phyloP scores from a whole-genome alignment of 2,797 vertebrate genomes.

The Acomys russatus region DNA sequence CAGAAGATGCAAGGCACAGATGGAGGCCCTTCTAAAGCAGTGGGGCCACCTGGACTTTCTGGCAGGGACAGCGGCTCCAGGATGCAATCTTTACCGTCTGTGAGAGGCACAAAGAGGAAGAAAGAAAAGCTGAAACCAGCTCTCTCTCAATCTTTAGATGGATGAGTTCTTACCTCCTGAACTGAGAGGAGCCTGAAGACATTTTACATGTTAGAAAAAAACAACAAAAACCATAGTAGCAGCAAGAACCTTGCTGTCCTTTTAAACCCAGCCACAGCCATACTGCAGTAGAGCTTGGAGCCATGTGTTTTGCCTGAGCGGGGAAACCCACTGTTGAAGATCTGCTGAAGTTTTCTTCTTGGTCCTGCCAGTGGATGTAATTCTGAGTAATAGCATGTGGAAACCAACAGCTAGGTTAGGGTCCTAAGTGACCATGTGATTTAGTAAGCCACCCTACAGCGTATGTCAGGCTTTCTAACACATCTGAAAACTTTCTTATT shows the following conservation, averaged over 20 bases:
- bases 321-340: conserved; percentile 17
- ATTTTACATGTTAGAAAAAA: conserved; percentile 1
- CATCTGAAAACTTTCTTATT: conserved; percentile 11
- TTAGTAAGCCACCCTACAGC: background rate
- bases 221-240: background rate
- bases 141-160: conserved; percentile 23
- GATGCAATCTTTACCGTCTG: conserved; percentile 89
- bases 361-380: background rate
- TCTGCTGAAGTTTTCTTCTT: conserved; percentile 17
- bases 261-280: background rate
- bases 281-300: background rate
- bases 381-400: background rate
- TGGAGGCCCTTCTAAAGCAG: conserved; percentile 78
- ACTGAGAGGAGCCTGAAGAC: conserved; percentile 39
- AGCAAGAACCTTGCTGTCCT: background rate
- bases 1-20: conserved; percentile 93
- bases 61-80: conserved; percentile 91
- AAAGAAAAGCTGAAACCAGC: conserved; percentile 47
- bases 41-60: conserved; percentile 86
- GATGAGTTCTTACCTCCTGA: conserved; percentile 46
- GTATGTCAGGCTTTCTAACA: background rate
- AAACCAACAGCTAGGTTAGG: background rate
- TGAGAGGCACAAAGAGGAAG: conserved; percentile 72
- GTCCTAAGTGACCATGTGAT: conserved; percentile 31
- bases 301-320: background rate